Evolutionary conservation across 2,113 vertebrate genomes (phyloP).

Genomic region (Amia ocellicauda): DNA sequence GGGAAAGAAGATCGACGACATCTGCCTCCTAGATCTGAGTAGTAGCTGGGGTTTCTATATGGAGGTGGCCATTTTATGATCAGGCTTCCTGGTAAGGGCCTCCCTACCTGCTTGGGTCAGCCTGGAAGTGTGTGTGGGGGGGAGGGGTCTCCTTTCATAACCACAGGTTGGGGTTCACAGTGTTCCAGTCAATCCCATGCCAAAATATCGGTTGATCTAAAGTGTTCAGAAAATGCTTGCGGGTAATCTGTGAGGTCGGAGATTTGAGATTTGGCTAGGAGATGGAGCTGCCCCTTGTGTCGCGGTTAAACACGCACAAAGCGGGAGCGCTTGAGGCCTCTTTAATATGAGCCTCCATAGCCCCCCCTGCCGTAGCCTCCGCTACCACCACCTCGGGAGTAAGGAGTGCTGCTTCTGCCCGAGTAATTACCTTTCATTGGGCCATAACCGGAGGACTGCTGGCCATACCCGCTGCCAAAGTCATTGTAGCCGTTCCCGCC

Average conservation of each 20-base stretch:
- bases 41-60: conserved; percentile 20
- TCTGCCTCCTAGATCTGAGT: conserved; percentile 22
- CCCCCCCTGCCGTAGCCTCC: conserved; percentile 45
- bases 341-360: conserved; percentile 47
- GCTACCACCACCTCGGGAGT: conserved; percentile 70
- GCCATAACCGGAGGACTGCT: conserved; percentile 87
- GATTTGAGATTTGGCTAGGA: conserved; percentile 35
- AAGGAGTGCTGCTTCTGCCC: conserved; percentile 78
- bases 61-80: conserved; percentile 28
- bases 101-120: conserved; percentile 36
- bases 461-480: conserved; percentile 84
- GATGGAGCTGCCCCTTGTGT: conserved; percentile 35
- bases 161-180: conserved; percentile 21
- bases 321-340: too few species aligned
- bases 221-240: conserved; percentile 17
- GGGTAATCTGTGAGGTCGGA: conserved; percentile 25
- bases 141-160: conserved; percentile 31
- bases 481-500: conserved; percentile 87
- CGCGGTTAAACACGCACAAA: too few species aligned
- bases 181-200: conserved; percentile 32
- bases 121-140: conserved; percentile 18
- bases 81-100: conserved; percentile 27
- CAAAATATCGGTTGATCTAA: conserved; percentile 14
- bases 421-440: conserved; percentile 83
- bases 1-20: conserved; percentile 15